Evolutionary conservation across 2,888 invertebrate species (phyloP).

Genomic region (Campaea margaritaria): DNA sequence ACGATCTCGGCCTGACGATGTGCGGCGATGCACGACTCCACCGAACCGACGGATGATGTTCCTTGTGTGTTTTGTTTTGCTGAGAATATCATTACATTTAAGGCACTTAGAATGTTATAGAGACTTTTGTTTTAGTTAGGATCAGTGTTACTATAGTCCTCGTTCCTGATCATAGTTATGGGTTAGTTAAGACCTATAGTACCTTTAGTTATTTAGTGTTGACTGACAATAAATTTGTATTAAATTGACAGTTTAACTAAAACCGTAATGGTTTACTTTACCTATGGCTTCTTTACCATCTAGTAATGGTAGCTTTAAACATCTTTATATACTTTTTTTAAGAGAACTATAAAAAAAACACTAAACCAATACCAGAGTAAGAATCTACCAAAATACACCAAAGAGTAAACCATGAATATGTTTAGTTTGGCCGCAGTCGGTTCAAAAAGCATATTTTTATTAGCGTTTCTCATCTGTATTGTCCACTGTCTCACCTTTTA

Average conservation of each 20-base stretch:
- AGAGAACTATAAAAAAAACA: too few relatives aligned
- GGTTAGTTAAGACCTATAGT: not conserved
- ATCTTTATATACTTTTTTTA: too few relatives aligned
- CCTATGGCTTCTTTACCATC: too few relatives aligned
- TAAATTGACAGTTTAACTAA: too few relatives aligned
- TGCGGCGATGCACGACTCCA: slow-evolving; percentile 40
- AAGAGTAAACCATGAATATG: not conserved
- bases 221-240: too few relatives aligned
- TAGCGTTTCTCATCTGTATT: not conserved
- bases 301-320: too few relatives aligned
- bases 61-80: slow-evolving; percentile 16
- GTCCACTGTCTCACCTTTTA: slow-evolving; percentile 15
- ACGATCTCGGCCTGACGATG: slow-evolving; percentile 41
- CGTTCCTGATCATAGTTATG: too few relatives aligned
- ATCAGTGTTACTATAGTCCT: too few relatives aligned
- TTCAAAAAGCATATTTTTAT: not conserved
- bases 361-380: too few relatives aligned
- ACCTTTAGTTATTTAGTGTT: not conserved
- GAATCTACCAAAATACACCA: too few relatives aligned
- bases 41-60: slow-evolving; percentile 22
- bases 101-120: not conserved
- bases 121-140: too few relatives aligned
- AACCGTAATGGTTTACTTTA: too few relatives aligned
- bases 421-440: not conserved
- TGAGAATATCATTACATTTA: slow-evolving; percentile 3